These are phyloP conservation scores for Marmota flaviventris DNA, from an alignment of 2,113 vertebrate species.

Conservation along the genomic window DNA sequence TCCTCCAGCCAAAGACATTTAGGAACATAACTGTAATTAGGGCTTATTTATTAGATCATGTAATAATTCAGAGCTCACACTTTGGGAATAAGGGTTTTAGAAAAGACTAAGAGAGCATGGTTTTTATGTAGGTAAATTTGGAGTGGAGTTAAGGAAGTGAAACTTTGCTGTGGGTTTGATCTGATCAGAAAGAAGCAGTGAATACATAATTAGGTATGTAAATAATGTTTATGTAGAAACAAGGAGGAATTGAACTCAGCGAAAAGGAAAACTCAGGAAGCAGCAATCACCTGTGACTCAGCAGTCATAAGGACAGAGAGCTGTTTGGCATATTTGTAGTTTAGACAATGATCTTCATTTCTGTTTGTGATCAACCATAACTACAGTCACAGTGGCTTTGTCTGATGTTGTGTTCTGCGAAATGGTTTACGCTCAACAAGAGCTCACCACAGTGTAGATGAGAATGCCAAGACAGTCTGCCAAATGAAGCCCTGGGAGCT, in stretches of 20 bases:
- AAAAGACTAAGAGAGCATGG: not conserved
- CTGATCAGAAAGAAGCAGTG: not conserved
- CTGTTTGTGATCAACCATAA: constrained; percentile 3
- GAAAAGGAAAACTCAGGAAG: not conserved
- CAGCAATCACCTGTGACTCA: not conserved
- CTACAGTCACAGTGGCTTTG: not conserved
- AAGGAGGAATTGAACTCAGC: not conserved
- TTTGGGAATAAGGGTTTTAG: not conserved
- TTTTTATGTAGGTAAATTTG: not conserved
- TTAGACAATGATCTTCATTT: not conserved
- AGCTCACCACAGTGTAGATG: not conserved
- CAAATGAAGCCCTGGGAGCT: not conserved
- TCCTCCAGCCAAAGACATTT: not conserved
- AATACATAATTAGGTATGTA: not conserved
- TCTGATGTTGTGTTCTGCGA: not conserved
- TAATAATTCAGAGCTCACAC: not conserved
- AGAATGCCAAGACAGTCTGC: not conserved
- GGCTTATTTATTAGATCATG: not conserved
- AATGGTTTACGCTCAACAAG: not conserved
- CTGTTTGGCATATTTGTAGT: not conserved
- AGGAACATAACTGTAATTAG: not conserved
- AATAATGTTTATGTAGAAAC: not conserved
- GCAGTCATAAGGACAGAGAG: too few species aligned
- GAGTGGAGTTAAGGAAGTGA: not conserved
- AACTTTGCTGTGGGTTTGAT: not conserved